A percentile compares a stretch with the other conserved stretches of the same genome.
These are phyloP conservation scores for Cherax destructor DNA, from an alignment of 1,140 invertebrate genomes.

Conservation along the genomic window DNA sequence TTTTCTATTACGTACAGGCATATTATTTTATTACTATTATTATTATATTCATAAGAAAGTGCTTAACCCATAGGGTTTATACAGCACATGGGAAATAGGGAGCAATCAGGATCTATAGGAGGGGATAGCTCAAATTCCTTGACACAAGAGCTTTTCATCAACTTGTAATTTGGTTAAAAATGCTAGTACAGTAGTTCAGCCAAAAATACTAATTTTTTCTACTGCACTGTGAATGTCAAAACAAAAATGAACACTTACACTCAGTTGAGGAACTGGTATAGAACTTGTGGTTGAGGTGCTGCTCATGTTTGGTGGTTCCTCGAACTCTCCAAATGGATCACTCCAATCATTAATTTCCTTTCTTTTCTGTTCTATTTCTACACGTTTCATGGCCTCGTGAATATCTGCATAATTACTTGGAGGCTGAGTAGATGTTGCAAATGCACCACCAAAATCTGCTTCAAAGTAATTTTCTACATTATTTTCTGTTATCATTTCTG, in stretches of 20 bases:
- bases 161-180: too few relatives aligned
- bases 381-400: constrained; percentile 63
- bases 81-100: too few relatives aligned
- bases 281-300: background rate
- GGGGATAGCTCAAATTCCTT: too few relatives aligned
- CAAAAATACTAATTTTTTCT: too few relatives aligned
- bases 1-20: too few relatives aligned
- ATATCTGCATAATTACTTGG: constrained; percentile 53
- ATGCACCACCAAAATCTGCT: constrained; percentile 49
- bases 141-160: too few relatives aligned
- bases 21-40: too few relatives aligned
- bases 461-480: constrained; percentile 44
- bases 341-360: constrained; percentile 42
- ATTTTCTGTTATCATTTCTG: constrained; percentile 35
- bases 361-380: constrained; percentile 45
- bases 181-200: too few relatives aligned
- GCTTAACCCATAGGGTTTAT: too few relatives aligned
- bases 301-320: constrained; percentile 24
- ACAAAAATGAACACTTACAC: background rate
- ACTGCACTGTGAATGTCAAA: too few relatives aligned
- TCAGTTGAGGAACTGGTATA: background rate
- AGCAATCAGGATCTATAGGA: too few relatives aligned
- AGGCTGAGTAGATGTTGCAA: constrained; percentile 13
- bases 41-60: too few relatives aligned
- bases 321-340: constrained; percentile 64